Conservation (phyloP, 1,140 invertebrate species). For the Eumeta japonica region DNA sequence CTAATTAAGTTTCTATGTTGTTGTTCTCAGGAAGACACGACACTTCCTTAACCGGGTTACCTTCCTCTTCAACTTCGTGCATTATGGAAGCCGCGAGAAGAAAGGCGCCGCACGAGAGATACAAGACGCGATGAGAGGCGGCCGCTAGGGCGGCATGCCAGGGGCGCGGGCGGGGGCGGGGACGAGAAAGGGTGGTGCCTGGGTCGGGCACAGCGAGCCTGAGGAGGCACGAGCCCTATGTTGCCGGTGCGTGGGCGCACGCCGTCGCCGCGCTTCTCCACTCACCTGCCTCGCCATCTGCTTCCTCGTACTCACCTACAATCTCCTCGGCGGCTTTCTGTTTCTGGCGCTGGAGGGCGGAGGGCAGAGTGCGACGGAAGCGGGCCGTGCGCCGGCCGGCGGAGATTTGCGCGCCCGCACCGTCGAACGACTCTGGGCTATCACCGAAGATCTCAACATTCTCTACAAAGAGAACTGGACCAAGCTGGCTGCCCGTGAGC, state of each 20-base stretch:
- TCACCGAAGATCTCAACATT: conserved; percentile 91
- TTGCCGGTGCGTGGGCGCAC: conserved; percentile 16
- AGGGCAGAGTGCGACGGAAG: conserved; percentile 49
- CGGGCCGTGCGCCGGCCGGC: conserved; percentile 50
- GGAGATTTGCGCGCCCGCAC: conserved; percentile 60
- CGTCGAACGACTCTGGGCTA: conserved; percentile 85
- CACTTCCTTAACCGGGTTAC: too few relatives aligned
- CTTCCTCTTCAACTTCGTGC: too few relatives aligned
- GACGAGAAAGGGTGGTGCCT: not conserved
- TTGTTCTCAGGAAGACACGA: too few relatives aligned
- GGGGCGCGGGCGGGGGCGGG: not conserved
- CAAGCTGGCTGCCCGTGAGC: conserved; percentile 75
- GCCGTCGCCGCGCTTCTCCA: conserved; percentile 32
- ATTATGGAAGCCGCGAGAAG: too few relatives aligned
- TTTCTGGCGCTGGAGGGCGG: conserved; percentile 85
- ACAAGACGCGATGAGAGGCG: not conserved
- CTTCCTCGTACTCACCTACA: conserved; percentile 84
- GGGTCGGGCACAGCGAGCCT: too few relatives aligned
- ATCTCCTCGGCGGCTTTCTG: conserved; percentile 85
- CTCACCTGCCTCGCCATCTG: conserved; percentile 68
- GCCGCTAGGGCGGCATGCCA: not conserved
- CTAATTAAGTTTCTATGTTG: too few relatives aligned
- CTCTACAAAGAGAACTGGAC: conserved; percentile 95
- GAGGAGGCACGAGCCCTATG: conserved; percentile 8
- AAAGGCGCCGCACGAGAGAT: too few relatives aligned